Base-by-base conservation (phyloP, 2,888 invertebrate genomes). In the Melinaea marsaeus region DNA sequence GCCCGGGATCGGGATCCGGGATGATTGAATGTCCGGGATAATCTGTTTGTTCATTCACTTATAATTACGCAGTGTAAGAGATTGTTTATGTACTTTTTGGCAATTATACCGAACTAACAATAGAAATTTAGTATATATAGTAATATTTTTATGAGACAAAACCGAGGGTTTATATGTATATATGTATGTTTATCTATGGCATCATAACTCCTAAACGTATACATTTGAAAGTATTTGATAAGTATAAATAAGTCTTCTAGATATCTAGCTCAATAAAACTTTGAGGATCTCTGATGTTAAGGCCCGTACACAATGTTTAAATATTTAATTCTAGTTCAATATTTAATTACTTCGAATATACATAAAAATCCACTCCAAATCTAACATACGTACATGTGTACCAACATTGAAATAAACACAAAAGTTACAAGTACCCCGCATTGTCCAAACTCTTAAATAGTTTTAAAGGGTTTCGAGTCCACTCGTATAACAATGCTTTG, bases 1-100 rank as follows among this genome's bases (percentile, higher is more conserved):
- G 69, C 70, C 71, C 62, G 62, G 63, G 62, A 57, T 68, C 62
- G 65, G 67, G 69, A 65, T 70, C 64, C 63, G 64, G 64, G 69
- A 73, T 73, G 72, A 73, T 73, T 69, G 73, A 74, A 67, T 67
- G 68, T 51, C 51, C 51, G 47, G 61, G 56, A 13, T 59, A 46
- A 58, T 58, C 63, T 63, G 9, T 63, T 63, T 63, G 58, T 48
- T 57, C 48, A 57, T 57, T 61, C 42, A 61, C 55, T 60, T 51
- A 51, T 51, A 51, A 51, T 51, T 32, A 51, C 42, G 42, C 32
- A 32, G 32, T 51, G 32, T 6, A 51, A 9, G 32, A 32, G 32
- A 51, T 51, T 32, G 51, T 7, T 51, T 11, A 32, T 51, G 9
- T 51, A 51, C 32, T 51, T 51, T 51, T 42, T 7, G 42, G 42